Percentiles rank a stretch among this genome's conserved stretches.
Conservation (phyloP, 2,888 invertebrate genomes). For the Smittia aterrima region DNA sequence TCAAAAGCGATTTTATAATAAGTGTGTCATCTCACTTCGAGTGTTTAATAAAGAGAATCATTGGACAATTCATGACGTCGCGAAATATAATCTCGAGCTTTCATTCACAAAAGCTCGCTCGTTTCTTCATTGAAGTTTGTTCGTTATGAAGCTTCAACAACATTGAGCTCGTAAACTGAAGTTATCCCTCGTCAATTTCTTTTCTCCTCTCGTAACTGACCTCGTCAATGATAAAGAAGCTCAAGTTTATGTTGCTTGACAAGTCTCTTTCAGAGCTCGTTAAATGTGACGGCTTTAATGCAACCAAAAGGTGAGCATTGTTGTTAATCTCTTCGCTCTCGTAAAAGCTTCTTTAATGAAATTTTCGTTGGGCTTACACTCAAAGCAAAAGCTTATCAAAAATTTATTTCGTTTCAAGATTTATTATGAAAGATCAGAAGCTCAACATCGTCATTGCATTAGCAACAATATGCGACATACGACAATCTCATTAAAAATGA, state of each 20-base stretch:
- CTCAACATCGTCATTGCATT: neutral
- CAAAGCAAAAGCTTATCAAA: neutral
- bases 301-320: neutral
- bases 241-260: neutral
- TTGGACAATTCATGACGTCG: too few species aligned
- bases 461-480: neutral
- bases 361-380: slow-evolving; percentile 10
- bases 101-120: too few species aligned
- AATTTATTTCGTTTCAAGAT: neutral
- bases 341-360: neutral
- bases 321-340: neutral
- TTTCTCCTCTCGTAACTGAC: too few species aligned
- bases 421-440: neutral
- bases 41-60: neutral
- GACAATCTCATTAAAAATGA: neutral
- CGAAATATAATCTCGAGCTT: too few species aligned
- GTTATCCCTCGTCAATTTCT: too few species aligned
- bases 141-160: too few species aligned
- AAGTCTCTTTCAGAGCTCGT: too few species aligned
- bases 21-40: slow-evolving; percentile 1
- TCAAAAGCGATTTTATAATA: slow-evolving; percentile 9
- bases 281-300: too few species aligned
- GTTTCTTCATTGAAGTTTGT: too few species aligned
- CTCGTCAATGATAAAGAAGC: slow-evolving; percentile 4
- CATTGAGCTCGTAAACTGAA: too few species aligned